Conservation (phyloP, 2,888 invertebrate genomes). For the Diaphora mendica region DNA sequence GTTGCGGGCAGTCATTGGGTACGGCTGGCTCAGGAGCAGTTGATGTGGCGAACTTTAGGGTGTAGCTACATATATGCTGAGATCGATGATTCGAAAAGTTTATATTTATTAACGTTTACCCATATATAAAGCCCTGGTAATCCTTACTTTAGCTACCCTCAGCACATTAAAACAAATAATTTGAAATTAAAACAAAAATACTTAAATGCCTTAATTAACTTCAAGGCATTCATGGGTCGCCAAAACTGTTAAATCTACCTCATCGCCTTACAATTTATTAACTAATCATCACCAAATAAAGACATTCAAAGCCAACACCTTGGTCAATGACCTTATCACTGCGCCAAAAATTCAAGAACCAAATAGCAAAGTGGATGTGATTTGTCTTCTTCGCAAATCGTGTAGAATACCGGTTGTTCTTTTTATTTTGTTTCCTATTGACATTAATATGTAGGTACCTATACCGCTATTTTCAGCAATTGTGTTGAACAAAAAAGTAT, state of each 20-base stretch:
- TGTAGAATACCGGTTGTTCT: conserved; percentile 15
- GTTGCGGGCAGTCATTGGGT: no score
- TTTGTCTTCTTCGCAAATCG: conserved; percentile 22
- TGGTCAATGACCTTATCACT: conserved; percentile 10
- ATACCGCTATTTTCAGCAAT: conserved; percentile 1
- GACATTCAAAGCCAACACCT: conserved; percentile 34
- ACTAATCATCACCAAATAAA: conserved; percentile 41
- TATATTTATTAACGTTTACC: neutral
- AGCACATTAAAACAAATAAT: no score
- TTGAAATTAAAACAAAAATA: conserved; percentile 34
- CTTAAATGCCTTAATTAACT: conserved; percentile 37
- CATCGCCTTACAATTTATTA: conserved; percentile 37
- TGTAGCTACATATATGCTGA: no score
- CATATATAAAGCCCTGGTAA: conserved; percentile 2
- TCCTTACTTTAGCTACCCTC: conserved; percentile 32
- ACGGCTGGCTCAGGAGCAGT: no score
- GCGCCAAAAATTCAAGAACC: conserved; percentile 29
- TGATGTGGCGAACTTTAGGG: no score
- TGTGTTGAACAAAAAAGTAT: conserved; percentile 6
- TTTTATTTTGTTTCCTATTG: conserved; percentile 28
- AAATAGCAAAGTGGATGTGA: conserved; percentile 15
- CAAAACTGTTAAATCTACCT: conserved; percentile 21
- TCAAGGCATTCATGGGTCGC: conserved; percentile 38
- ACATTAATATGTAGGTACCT: conserved; percentile 17
- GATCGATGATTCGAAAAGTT: neutral